Base-by-base conservation (phyloP, 2,797 vertebrate species). In the Zalophus californianus region DNA sequence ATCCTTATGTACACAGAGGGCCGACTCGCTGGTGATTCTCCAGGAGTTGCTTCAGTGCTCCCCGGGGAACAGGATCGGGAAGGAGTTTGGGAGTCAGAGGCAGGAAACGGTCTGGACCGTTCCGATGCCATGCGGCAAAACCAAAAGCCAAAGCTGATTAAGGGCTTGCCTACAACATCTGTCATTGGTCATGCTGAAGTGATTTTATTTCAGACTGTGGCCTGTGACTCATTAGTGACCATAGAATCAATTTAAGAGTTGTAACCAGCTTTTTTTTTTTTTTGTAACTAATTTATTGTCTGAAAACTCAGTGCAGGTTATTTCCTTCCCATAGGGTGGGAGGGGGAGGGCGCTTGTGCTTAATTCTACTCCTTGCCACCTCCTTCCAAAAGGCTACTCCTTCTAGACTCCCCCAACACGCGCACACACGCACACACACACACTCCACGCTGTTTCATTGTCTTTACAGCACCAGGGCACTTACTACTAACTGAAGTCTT, bases 181-280 rank as follows among this genome's bases (percentile, higher is more conserved):
- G 94, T 44, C 23, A 32, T 2, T 48, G 68, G 64, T 11, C 7
- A 29, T 72, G 29, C 60, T 72, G n/a, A 79, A 38, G 44, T 77
- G 32, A 32, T 94, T 90, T 91, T 91, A 86, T 73, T 94, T 92
- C 66, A 48, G 38, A 85, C 82, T 90, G 23, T n/a, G 66, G 66
- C 7, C 54, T 73, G 35, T 72, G 85, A 73, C 85, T 44, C 85
- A 78, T 94, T 77, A 90, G 52, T 84, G 80, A 84, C 62, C 72
- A 62, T 35, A 72, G 84, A 93, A 88, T 88, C 90, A 77, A 35
- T 72, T 84, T 54, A 80, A 62, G 75, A 70, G 14, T 86, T 85
- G 75, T 41, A 70, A 64, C 15, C 72, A 91, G 21, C 9, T 64
- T 75, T 52, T 78, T 50, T 56, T 58, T 54, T 35, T 68, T 72